Base-by-base conservation (phyloP, 37 sponge, comb jelly and placozoan species). In the Dysidea cf. avara region DNA sequence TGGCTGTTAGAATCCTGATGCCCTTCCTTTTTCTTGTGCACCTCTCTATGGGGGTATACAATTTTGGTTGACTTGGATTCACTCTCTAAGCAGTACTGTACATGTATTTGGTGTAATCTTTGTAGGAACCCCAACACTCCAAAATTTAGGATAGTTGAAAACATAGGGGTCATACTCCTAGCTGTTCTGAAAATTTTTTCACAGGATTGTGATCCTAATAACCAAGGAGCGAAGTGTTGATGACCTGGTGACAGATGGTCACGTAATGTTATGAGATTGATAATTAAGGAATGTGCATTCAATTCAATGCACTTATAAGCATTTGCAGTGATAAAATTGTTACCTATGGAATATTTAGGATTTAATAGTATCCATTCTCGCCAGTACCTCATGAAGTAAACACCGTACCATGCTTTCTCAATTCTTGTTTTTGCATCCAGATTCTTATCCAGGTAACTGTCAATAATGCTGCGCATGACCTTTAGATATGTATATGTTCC, bases 181-280 rank as follows among this genome's bases (percentile, higher is more conserved):
- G 64, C 80, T 22, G 80, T 39, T 30, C 86, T 53, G 35, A 86
- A 79, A 0, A 69, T 57, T 32, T 74, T 57, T 53, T 79, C 86
- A 73, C 86, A 86, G 1, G 75, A 64, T 46, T 86, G 79, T 7
- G 80, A 86, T 2, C 80, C 86, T 22, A 86, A 39, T 68, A 67
- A 1, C 86, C 86, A 79, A 31, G 86, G 80, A 9, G 61, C 39
- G 52, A 49, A 49, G 52, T 16, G 16, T 18, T 49, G 13, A 16
- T 49, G 13, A 49, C 16, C 52, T 49, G 16, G 52, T 49, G 52
- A 16, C 16, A 49, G 13, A 16, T 13, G 13, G 52, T 49, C 52
- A 49, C 52, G 52, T 49, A 49, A 13, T 49, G 52, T 49, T 13
- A 49, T 49, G 16, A 49, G 52, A 49, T 49, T 18, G 13, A 16